Evolutionary conservation across 2,113 vertebrate species (phyloP).

Genomic region (Lethenteron camtschaticum): DNA sequence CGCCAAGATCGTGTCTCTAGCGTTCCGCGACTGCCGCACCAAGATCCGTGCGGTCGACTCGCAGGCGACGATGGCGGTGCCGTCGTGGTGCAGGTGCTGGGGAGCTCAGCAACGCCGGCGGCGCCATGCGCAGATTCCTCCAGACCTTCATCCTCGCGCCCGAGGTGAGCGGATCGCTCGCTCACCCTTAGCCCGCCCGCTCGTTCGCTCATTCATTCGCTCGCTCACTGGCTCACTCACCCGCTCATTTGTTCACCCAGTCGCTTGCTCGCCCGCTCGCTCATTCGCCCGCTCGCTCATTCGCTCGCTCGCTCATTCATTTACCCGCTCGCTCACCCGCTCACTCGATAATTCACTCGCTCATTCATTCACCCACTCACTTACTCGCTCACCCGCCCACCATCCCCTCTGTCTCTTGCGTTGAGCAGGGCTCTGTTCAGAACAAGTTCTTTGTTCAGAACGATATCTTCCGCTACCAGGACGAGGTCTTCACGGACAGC

Average conservation of each 20-base stretch:
- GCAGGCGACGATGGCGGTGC: slow-evolving; percentile 75
- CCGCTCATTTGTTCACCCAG: too few relatives aligned
- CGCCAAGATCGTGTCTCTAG: slow-evolving; percentile 79
- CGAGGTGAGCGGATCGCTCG: slow-evolving; percentile 32
- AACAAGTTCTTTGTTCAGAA: slow-evolving; percentile 98
- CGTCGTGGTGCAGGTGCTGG: slow-evolving; percentile 94
- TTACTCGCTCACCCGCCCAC: too few relatives aligned
- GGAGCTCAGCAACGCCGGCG: slow-evolving; percentile 88
- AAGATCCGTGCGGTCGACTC: slow-evolving; percentile 91
- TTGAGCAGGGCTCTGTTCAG: slow-evolving; percentile 57
- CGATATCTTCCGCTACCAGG: slow-evolving; percentile 91
- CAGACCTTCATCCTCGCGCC: slow-evolving; percentile 86
- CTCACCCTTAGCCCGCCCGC: too few relatives aligned
- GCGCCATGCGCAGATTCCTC: slow-evolving; percentile 91
- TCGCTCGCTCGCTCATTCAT: too few relatives aligned
- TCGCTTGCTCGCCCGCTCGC: too few relatives aligned
- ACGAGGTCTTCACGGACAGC: slow-evolving; percentile 70
- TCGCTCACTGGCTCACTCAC: slow-evolving; percentile 9
- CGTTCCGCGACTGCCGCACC: slow-evolving; percentile 83
- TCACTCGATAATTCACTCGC: too few relatives aligned
- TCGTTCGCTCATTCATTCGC: slow-evolving; percentile 11
- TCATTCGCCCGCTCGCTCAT: too few relatives aligned
- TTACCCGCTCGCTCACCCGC: too few relatives aligned
- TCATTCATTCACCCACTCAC: too few relatives aligned
- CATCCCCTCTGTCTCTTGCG: too few relatives aligned